Evolutionary conservation across 1,140 invertebrate genomes (phyloP).

Genomic region (Drosophila kurseongensis): DNA sequence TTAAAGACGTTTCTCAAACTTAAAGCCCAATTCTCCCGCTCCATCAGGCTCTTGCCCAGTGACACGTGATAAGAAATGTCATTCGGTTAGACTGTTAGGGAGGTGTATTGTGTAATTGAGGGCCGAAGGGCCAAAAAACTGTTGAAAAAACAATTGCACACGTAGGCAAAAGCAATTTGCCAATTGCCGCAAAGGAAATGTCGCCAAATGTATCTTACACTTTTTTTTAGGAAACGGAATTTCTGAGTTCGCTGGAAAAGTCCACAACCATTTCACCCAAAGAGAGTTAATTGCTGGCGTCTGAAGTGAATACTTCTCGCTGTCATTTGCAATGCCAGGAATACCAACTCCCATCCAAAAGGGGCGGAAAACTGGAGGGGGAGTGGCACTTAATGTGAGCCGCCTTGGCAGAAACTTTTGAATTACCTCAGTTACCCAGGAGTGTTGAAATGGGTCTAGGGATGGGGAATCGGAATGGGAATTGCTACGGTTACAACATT

Average conservation of each 20-base stretch:
- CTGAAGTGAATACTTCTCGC: conserved; percentile 68
- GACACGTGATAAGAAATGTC: conserved; percentile 80
- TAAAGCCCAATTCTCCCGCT: not conserved
- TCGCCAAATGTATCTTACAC: conserved; percentile 64
- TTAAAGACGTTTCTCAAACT: fast-evolving
- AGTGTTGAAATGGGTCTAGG: conserved; percentile 21
- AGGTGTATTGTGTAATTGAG: conserved; percentile 34
- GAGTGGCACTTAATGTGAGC: conserved; percentile 67
- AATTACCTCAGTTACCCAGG: conserved; percentile 75
- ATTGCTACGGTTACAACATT: conserved; percentile 68
- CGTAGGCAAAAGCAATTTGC: conserved; percentile 78
- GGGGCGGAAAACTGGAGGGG: not conserved
- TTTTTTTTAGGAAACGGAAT: conserved; percentile 29
- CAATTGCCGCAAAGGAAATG: conserved; percentile 73
- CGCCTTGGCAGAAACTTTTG: conserved; percentile 73
- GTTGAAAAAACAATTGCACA: conserved; percentile 55
- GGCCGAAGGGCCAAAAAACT: conserved; percentile 31
- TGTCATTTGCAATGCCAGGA: conserved; percentile 59
- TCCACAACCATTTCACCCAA: not conserved
- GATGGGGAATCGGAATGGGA: conserved; percentile 34
- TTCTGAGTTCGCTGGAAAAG: not conserved
- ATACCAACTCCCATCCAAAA: conserved; percentile 22
- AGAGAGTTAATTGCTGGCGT: conserved; percentile 76
- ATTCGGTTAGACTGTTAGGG: conserved; percentile 29
- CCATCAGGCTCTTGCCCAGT: conserved; percentile 40